These are phyloP conservation scores for Noctilio leporinus DNA, from an alignment of 2,113 vertebrate genomes.

Conservation along the genomic window DNA sequence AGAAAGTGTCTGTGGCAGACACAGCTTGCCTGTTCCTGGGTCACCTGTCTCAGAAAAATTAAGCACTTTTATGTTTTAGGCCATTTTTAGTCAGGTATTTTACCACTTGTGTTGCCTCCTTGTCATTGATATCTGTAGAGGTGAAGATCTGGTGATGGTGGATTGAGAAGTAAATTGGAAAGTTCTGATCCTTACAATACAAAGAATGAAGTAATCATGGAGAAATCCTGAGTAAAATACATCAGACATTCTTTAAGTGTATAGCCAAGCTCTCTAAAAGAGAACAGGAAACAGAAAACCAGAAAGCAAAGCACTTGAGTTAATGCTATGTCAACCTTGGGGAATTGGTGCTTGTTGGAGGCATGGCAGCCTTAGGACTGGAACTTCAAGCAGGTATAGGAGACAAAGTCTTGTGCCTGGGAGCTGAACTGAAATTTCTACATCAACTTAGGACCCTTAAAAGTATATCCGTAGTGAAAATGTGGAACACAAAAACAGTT, in stretches of 20 bases:
- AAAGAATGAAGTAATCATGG: not conserved
- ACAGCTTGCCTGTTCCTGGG: not conserved
- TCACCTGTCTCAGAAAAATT: not conserved
- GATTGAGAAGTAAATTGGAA: not conserved
- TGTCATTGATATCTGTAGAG: not conserved
- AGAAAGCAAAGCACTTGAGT: not conserved
- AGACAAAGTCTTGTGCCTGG: not conserved
- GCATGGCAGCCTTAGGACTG: not conserved
- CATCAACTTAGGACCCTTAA: not conserved
- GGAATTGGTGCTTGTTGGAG: not conserved
- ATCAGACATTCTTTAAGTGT: not conserved
- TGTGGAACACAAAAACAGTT: not conserved
- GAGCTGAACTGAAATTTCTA: not conserved
- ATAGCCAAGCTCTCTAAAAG: not conserved
- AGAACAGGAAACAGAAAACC: not conserved
- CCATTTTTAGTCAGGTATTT: not conserved
- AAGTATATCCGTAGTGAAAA: not conserved
- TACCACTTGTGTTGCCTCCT: not conserved
- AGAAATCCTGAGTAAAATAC: not conserved
- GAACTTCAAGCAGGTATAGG: not conserved
- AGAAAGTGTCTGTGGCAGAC: not conserved
- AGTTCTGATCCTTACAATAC: not conserved
- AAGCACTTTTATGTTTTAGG: not conserved
- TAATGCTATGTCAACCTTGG: not conserved
- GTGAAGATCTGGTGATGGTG: not conserved